Evolutionary conservation across 2,888 invertebrate genomes (phyloP), one percentile per base, ranked within the genome.

Genomic region (Luperina testacea): DNA sequence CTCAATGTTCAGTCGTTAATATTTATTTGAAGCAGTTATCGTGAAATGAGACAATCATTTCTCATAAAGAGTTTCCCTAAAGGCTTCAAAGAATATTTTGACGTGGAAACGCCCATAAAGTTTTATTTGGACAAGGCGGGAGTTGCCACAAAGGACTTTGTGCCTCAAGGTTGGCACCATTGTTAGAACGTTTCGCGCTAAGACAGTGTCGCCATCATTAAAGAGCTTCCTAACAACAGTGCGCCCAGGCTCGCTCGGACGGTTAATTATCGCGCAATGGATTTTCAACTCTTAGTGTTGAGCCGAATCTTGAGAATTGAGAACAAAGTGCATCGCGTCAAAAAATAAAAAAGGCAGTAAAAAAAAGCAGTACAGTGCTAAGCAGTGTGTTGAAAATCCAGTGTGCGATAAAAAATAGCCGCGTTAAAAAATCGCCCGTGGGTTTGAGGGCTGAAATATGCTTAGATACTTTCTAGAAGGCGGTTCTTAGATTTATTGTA

Each of bases 121-220:
- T 89, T 91, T 90, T 91, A 85, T 89, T 90, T 78, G 84, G 85
- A 87, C 81, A 82, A 87, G 77, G 81, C 83, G 85, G 84, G 91
- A 92, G 86, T 91, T 91, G 81, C 83, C 84, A 91, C 91, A 92
- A 92, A 91, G 85, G 88, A 88, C 87, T 91, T 89, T 84, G 77
- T 89, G 89, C 84, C 78, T 89, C 81, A 84, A 90, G 87, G 85
- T 86, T 86, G 77, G 77, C 83, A 83, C 81, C 81, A 83, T 91
- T 90, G 89, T 91, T 88, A 76, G 81, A 79, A 77, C 73, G 76
- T 84, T 84, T 84, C 61, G 72, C 74, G 77, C 79, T 85, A 72
- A 89, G 78, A 85, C 84, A 82, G 80, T 83, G 83, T 82, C 63
- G 57, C 80, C 80, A 85, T 88, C 84, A 86, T 88, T 88, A 87